Conservation (phyloP, 2,797 vertebrate species). For the Acanthurus lineatus region DNA sequence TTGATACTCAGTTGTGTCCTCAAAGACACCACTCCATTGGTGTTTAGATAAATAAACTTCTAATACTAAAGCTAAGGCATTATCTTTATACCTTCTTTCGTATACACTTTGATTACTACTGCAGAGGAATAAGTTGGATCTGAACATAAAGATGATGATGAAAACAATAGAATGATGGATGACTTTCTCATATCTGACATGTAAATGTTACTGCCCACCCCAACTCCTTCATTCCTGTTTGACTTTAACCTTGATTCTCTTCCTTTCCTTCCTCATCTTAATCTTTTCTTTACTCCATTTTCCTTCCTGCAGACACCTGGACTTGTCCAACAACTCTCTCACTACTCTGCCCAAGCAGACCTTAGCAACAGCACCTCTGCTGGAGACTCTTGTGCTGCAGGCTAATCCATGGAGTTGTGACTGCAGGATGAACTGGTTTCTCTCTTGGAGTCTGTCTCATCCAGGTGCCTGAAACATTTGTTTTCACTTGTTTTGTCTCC, state of each 20-base stretch:
- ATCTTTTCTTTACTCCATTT: conserved; percentile 15
- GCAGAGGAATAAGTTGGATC: conserved; percentile 6
- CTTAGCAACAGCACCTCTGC: conserved; percentile 86
- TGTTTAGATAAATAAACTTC: not conserved
- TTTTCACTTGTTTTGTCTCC: conserved; percentile 28
- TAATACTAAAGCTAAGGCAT: not conserved
- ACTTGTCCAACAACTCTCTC: conserved; percentile 94
- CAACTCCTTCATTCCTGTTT: conserved; percentile 1
- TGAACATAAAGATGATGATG: conserved; percentile 30
- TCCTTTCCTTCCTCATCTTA: not conserved
- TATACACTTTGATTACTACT: not conserved
- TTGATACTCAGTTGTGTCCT: not conserved
- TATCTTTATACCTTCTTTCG: not conserved
- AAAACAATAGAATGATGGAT: conserved; percentile 42
- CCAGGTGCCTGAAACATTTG: conserved; percentile 82
- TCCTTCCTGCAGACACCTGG: conserved; percentile 87
- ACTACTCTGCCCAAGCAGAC: conserved; percentile 81
- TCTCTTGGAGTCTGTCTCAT: conserved; percentile 86
- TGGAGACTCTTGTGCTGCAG: conserved; percentile 92
- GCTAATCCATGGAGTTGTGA: conserved; percentile 94
- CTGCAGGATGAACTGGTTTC: conserved; percentile 90
- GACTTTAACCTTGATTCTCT: conserved; percentile 10
- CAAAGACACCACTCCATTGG: not conserved
- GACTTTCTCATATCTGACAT: conserved; percentile 25
- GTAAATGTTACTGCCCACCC: conserved; percentile 20